Conservation (phyloP, 2,888 invertebrate genomes). For the Sthenelais limicola region DNA sequence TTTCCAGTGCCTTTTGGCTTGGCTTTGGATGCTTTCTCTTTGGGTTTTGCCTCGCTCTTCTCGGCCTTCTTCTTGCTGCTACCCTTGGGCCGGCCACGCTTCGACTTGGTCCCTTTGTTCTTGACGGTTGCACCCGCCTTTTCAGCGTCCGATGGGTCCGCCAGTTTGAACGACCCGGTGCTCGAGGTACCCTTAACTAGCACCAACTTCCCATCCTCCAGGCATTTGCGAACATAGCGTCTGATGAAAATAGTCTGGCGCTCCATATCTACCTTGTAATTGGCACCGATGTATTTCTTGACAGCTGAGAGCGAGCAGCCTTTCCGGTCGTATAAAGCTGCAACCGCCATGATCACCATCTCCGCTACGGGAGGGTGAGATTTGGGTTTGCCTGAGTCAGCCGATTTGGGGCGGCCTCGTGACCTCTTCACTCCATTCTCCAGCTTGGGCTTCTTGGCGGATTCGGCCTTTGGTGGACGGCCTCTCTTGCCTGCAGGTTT, state of each 20-base stretch:
- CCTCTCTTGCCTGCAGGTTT: slow-evolving; percentile 6
- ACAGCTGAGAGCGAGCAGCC: slow-evolving; percentile 37
- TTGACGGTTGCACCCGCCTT: slow-evolving; percentile 7
- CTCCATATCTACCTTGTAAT: slow-evolving; percentile 38
- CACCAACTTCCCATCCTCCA: slow-evolving; percentile 7
- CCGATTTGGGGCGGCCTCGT: background rate
- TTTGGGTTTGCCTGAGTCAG: background rate
- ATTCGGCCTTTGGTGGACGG: background rate
- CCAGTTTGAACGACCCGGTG: slow-evolving; percentile 34
- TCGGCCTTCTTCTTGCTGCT: background rate
- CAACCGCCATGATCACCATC: slow-evolving; percentile 32
- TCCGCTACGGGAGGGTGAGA: slow-evolving; percentile 22
- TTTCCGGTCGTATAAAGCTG: slow-evolving; percentile 15
- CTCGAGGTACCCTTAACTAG: slow-evolving; percentile 31
- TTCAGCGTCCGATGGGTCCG: slow-evolving; percentile 24
- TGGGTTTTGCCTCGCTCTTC: background rate
- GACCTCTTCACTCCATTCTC: background rate
- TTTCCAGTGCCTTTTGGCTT: background rate
- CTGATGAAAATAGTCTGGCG: slow-evolving; percentile 35
- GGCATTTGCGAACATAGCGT: slow-evolving; percentile 5
- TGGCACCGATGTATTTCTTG: slow-evolving; percentile 40
- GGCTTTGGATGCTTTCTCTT: background rate
- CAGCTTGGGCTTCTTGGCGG: background rate
- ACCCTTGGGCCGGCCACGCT: slow-evolving; percentile 30
- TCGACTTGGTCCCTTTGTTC: background rate